phyloP scores from a whole-genome alignment of 2,797 vertebrate genomes.

The Hirundo rustica region DNA sequence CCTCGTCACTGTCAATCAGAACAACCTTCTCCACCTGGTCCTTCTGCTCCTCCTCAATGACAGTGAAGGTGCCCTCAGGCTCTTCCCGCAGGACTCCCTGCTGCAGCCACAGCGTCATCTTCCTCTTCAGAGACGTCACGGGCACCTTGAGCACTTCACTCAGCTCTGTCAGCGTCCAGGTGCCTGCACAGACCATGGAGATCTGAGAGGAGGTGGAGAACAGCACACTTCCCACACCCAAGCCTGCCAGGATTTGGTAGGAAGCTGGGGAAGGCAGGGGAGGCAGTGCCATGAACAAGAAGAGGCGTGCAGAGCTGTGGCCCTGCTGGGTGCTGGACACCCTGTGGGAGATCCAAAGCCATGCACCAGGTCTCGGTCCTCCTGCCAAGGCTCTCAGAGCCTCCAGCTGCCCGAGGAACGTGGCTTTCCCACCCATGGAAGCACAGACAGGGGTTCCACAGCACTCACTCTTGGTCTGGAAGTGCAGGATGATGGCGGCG shows the following conservation, averaged over 20 bases:
- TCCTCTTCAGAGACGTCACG: slow-evolving; percentile 86
- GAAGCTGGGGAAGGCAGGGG: not conserved
- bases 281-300: not conserved
- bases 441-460: not conserved
- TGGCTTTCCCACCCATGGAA: not conserved
- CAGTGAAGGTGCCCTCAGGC: slow-evolving; percentile 82
- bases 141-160: slow-evolving; percentile 87
- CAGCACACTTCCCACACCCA: not conserved
- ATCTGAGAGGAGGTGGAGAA: not conserved
- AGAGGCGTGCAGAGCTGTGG: not conserved
- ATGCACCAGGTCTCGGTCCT: not conserved
- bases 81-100: slow-evolving; percentile 92
- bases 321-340: not conserved
- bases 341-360: not conserved
- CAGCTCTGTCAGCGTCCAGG: slow-evolving; percentile 89
- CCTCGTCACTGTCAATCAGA: slow-evolving; percentile 94
- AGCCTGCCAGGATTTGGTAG: not conserved
- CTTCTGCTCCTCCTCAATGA: slow-evolving; percentile 88
- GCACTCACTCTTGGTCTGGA: slow-evolving; percentile 90
- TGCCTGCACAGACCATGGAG: slow-evolving; percentile 65
- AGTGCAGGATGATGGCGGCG: slow-evolving; percentile 93
- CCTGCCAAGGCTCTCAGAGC: not conserved
- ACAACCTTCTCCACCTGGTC: slow-evolving; percentile 89
- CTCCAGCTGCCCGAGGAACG: rapidly evolving
- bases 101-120: slow-evolving; percentile 94